Evolutionary conservation across 2,888 invertebrate genomes (phyloP), one percentile per base, ranked within the genome.

Genomic region (Noctuana brunneofusca): DNA sequence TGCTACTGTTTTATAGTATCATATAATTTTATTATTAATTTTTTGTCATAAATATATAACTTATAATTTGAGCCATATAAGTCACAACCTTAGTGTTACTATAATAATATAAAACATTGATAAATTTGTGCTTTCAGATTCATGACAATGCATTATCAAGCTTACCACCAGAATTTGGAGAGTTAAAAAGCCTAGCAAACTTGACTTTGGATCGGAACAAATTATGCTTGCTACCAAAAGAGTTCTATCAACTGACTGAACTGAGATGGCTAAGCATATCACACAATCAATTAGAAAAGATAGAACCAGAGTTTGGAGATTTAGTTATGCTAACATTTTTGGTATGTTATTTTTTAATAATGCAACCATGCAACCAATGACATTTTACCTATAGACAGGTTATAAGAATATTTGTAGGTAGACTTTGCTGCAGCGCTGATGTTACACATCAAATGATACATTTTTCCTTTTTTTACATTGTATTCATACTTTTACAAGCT

Each of bases 131-230:
- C 18, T 43, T 83, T 49, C 81, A 97, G 97, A 90, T 97, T 54
- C 96, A 97, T 86, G 96, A 97, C 83, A 98, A 98, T 91, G 94
- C 94, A 52, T 83, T 98, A 75, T 92, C 92, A 68, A 87, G 85
- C 55, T 81, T 98, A 66, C 97, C 98, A 6, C 78, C 93, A 35
- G 95, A 96, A 84, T 92, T 98, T 74, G 95, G 95, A 48, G 92
- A 92, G 65, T 88, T 98, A 72, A 93, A 89, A 64, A 94, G 93
- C 77, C 84, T 96, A 66, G 91, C 93, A 66, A 94, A 93, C 75
- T 76, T 96, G 41, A 95, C 95, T 80, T 78, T 96, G 65, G 94
- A 94, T 68, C 94, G 92, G 73, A 96, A 96, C 73, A 95, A 94
- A 81, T 80, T 96, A 60, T 86, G 80, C 58, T 75, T 75, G 27